Base-by-base conservation (phyloP, 2,888 invertebrate genomes). In the Cryptophagus acutangulus region DNA sequence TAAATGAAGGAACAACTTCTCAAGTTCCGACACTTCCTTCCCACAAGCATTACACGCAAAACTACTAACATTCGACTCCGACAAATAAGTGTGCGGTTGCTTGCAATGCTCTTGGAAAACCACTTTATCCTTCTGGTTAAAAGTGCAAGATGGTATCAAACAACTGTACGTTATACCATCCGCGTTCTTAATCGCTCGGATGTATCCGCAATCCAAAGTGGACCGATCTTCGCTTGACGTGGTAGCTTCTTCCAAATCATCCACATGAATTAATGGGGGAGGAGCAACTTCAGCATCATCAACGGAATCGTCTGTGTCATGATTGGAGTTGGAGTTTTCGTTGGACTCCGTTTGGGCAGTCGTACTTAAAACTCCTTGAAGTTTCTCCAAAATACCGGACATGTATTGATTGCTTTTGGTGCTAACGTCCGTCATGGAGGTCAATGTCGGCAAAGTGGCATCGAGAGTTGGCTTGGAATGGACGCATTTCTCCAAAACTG, bases 91-190 rank as follows among this genome's bases (percentile, higher is more conserved):
- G 42, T 70, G 69, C 1, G 54, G 55, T n/a, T 55, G 53, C 17
- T 52, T 55, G 43, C 66, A 69, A 46, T 70, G 70, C 15, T 40
- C 43, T 31, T 57, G 49, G 48, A 68, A 68, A 3, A 54, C 48
- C 2, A 55, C 51, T 18, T 55, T 52, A 17, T 58, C 55, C 12
- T 55, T 51, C 0, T 64, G 60, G 3, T 54, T 49, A 38, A 62
- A 65, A 2, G 56, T 50, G 43, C 69, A 69, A 1, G 57, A 50
- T 1, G 61, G 52, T 15, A 63, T 51, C 18, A 58, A 48, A 41
- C 68, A 69, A 5, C 50, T 49, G 37, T 62, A 69, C n/a, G 55
- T 52, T 3, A 58, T 39, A 1, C 42, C 41, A 2, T 49, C 44
- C 2, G 38, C 36, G 1, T 38, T 40, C 31, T 53, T 58, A 12